Evolutionary conservation across 2,888 invertebrate genomes (phyloP), one percentile per base, ranked within the genome.

Genomic region (Pollenia labialis): DNA sequence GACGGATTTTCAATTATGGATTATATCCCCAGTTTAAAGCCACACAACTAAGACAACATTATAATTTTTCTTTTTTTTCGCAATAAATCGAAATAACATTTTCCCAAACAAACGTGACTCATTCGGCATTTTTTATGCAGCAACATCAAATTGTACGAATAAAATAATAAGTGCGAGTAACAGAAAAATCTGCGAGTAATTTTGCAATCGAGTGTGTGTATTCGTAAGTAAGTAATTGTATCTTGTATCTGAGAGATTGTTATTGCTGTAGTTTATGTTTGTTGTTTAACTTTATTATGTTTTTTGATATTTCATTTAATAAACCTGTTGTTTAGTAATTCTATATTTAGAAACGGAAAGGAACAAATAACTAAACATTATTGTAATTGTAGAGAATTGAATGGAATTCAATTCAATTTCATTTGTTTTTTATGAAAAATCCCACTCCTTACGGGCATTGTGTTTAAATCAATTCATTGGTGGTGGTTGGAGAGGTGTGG

Each of bases 71-170:
- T 54, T 75, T 80, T 10, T 4, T 52, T 50, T 50, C 48, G 11
- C 7, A 46, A 16, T 23, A 60, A 58, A 18, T 68, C 6, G 6
- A 32, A 23, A 32, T 6, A 32, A 58, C 69, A 72, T 81, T 86
- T 83, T 86, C 71, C 32, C 76, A 76, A 75, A 75, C 74, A 44
- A 66, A 64, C 12, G 52, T 85, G 81, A 85, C 72, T 85, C 85
- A 85, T 74, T 16, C 9, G 23, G 9, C 50, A 72, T 54, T 40
- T 54, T 32, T 32, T 9, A 44, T 16, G 46, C 48, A 44, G 50
- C 48, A 68, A 54, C 44, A 40, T 9, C 12, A 58, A 32, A 32
- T 0, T 6, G 8, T 16, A 32, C 40, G 11, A 60, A 69, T 11
- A 6, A 4, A 32, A 32, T 6, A 32, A 32, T 32, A 32, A 54